Percentiles rank a stretch among this genome's conserved stretches.
phyloP scores from a whole-genome alignment of 30 jellyfish, hydroid and myxozoan genomes.

The Aurelia sp. region DNA sequence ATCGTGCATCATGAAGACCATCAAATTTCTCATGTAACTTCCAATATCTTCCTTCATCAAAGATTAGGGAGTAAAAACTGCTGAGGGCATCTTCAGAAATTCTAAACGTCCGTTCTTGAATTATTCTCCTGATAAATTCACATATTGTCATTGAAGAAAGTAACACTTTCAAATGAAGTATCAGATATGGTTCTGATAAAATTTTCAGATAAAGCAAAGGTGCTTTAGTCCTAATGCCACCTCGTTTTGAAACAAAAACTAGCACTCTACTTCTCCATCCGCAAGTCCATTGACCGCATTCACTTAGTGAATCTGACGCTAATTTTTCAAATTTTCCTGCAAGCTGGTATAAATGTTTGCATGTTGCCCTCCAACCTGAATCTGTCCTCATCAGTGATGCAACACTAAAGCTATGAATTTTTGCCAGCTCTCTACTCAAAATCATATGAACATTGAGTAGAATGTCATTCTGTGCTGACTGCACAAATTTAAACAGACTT shows the following conservation, averaged over 20 bases:
- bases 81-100: slow-evolving; percentile 3
- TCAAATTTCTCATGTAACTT: slow-evolving; percentile 1
- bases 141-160: background rate
- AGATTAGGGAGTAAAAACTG: background rate
- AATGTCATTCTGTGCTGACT: slow-evolving; percentile 32
- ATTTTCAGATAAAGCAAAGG: slow-evolving; percentile 47
- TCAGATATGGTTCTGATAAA: slow-evolving; percentile 31
- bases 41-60: slow-evolving; percentile 20
- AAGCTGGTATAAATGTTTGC: slow-evolving; percentile 46
- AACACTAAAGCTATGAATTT: slow-evolving; percentile 3
- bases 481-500: slow-evolving; percentile 34
- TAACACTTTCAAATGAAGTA: background rate
- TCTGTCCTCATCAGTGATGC: slow-evolving; percentile 13
- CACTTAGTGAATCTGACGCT: slow-evolving; percentile 3
- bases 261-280: slow-evolving; percentile 44
- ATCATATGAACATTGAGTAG: slow-evolving; percentile 37
- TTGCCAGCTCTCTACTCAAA: slow-evolving; percentile 10
- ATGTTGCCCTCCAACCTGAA: slow-evolving; percentile 28
- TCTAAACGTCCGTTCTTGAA: slow-evolving; percentile 10
- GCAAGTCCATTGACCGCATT: slow-evolving; percentile 16
- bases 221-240: slow-evolving; percentile 38
- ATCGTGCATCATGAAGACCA: slow-evolving; percentile 4
- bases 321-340: slow-evolving; percentile 39
- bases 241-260: slow-evolving; percentile 37
- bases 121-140: slow-evolving; percentile 5